A percentile compares a stretch with the other conserved stretches of the same genome.
These are phyloP conservation scores for Scolanthus callimorphus DNA, from an alignment of 92 coral and sea anemone species.

Conservation along the genomic window DNA sequence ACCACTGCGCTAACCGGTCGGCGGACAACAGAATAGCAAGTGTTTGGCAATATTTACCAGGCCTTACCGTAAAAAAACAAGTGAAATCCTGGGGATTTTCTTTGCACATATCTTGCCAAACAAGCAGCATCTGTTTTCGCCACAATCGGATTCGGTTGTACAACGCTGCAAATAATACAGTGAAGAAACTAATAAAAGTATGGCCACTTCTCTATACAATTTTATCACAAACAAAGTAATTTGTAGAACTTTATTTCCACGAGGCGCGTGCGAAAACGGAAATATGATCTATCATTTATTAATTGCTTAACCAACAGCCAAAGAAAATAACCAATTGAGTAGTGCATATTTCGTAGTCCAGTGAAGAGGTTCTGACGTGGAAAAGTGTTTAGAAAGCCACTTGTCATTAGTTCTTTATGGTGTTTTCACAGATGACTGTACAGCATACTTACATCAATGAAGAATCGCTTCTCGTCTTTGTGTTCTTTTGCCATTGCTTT, in stretches of 20 bases:
- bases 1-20: too few species aligned
- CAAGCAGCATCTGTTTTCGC: constrained; percentile 48
- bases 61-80: too few species aligned
- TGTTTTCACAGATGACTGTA: not conserved
- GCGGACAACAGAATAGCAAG: too few species aligned
- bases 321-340: not conserved
- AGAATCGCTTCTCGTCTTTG: constrained; percentile 32
- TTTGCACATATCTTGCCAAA: constrained; percentile 27
- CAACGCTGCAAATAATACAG: constrained; percentile 14
- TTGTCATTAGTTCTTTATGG: too few species aligned
- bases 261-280: too few species aligned
- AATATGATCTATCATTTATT: not conserved
- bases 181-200: not conserved
- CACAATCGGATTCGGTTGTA: constrained; percentile 33
- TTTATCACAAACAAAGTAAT: not conserved
- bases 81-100: constrained; percentile 38
- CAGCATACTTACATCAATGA: constrained; percentile 47
- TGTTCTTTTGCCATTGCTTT: constrained; percentile 24
- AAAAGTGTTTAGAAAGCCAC: too few species aligned
- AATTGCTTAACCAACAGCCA: too few species aligned
- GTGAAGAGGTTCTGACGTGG: too few species aligned
- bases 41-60: too few species aligned
- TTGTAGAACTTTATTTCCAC: not conserved
- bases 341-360: too few species aligned
- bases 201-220: not conserved